phyloP scores from a whole-genome alignment of 2,888 invertebrate genomes.

The Dilophus febrilis region DNA sequence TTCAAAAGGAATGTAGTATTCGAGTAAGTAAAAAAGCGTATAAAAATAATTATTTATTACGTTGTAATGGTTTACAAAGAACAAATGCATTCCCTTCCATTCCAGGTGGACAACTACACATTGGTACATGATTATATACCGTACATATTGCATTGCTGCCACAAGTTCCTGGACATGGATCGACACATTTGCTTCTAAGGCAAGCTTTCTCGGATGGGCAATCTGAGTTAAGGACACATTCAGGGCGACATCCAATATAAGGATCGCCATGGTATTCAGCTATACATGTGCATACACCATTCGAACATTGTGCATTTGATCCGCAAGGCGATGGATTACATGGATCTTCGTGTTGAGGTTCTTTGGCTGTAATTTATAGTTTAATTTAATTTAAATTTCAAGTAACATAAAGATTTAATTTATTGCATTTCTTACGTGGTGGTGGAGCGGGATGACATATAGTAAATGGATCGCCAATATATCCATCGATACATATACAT shows the following conservation, averaged over 20 bases:
- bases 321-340: slow-evolving; percentile 58
- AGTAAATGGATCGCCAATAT: slow-evolving; percentile 55
- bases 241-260: slow-evolving; percentile 64
- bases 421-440: background rate
- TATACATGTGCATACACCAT: slow-evolving; percentile 61
- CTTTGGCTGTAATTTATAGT: slow-evolving; percentile 15
- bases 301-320: slow-evolving; percentile 69
- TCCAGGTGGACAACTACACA: slow-evolving; percentile 55
- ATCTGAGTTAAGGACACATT: slow-evolving; percentile 68
- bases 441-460: slow-evolving; percentile 25
- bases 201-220: slow-evolving; percentile 59
- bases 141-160: slow-evolving; percentile 61
- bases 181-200: slow-evolving; percentile 55
- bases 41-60: slow-evolving; percentile 37
- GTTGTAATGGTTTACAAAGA: slow-evolving; percentile 37
- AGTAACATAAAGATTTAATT: slow-evolving; percentile 14
- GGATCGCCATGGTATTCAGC: slow-evolving; percentile 70
- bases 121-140: slow-evolving; percentile 58
- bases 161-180: slow-evolving; percentile 62
- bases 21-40: slow-evolving; percentile 27
- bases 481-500: slow-evolving; percentile 53
- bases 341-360: slow-evolving; percentile 35
- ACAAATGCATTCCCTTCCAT: slow-evolving; percentile 59
- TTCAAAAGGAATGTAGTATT: slow-evolving; percentile 5
- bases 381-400: slow-evolving; percentile 1